Evolutionary conservation across 1,140 invertebrate genomes (phyloP), one percentile per base, ranked within the genome.

Genomic region (Mycetomoellerius zeteki): DNA sequence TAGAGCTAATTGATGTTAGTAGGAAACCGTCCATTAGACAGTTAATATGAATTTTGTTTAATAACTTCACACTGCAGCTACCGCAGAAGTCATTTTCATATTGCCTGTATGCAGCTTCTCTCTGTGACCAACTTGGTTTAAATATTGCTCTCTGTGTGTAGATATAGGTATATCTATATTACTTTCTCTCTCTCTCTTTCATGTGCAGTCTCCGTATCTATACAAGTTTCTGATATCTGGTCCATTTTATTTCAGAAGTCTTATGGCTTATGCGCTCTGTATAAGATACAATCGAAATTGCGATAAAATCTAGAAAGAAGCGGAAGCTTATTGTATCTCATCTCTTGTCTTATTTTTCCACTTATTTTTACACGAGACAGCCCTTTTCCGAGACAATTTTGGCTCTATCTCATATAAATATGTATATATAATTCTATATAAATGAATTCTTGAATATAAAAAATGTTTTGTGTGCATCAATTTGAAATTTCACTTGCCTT

Each of bases 21-120:
- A 43, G 16, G 24, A 47, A 24, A 82, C 27, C 21, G 19, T 1
- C n/a, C 27, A 50, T 84, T 69, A 37, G 14, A 52, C 58, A 58
- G 65, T 58, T 73, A 58, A 73, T 73, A 60, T 3, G 27, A 84
- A 84, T 24, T 73, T 73, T 73, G 37, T 37, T 65, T 24, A 54
- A 27, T 33, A 67, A 47, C 37, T 73, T 73, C 21, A 14, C 37
- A n/a, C 4, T 8, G 8, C n/a, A 19, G 8, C 33, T 72, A 21
- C 6, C 21, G n/a, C 24, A 47, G 10, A 50, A 82, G 27, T 73
- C 16, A 60, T 73, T 84, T 73, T 73, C 67, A 54, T 30, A 47
- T 58, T 60, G 37, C 27, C 21, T 16, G 14, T 14, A 19, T 47
- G 24, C 54, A 60, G 24, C 24, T 82, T 54, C 43, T 24, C 52